Evolutionary conservation across 2,113 vertebrate species (phyloP).

Genomic region (Phylloscopus trochiloides): DNA sequence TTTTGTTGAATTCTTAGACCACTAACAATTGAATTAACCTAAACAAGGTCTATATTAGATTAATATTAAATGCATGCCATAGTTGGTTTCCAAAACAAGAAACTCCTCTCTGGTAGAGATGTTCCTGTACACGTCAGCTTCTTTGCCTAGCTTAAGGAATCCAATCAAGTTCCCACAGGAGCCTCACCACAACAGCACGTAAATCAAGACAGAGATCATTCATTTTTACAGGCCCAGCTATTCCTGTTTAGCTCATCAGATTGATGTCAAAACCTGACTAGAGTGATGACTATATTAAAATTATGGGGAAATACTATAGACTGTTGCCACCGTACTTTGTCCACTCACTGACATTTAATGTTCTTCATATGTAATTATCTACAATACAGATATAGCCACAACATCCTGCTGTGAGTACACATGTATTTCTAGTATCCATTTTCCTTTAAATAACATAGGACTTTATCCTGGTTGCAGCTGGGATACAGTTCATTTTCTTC

Average conservation of each 20-base stretch:
- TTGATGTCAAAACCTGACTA: neutral
- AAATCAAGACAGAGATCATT: neutral
- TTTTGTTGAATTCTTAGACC: neutral
- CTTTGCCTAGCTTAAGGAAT: neutral
- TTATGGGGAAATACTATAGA: neutral
- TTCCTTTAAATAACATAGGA: neutral
- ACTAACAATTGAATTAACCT: neutral
- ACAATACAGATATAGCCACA: neutral
- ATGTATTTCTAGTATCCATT: neutral
- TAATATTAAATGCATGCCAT: neutral
- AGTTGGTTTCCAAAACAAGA: neutral
- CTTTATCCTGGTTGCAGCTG: neutral
- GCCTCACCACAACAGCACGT: neutral
- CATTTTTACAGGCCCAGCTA: neutral
- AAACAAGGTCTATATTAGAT: neutral
- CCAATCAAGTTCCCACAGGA: neutral
- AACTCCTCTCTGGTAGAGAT: neutral
- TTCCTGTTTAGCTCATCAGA: neutral
- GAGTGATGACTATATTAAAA: neutral
- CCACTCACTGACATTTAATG: neutral
- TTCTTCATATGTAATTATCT: neutral
- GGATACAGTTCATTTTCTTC: neutral
- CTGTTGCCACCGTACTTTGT: neutral
- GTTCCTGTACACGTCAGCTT: neutral
- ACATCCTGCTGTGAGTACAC: neutral